Conservation (phyloP, 1,140 invertebrate species). For the Macrosteles quadrilineatus region DNA sequence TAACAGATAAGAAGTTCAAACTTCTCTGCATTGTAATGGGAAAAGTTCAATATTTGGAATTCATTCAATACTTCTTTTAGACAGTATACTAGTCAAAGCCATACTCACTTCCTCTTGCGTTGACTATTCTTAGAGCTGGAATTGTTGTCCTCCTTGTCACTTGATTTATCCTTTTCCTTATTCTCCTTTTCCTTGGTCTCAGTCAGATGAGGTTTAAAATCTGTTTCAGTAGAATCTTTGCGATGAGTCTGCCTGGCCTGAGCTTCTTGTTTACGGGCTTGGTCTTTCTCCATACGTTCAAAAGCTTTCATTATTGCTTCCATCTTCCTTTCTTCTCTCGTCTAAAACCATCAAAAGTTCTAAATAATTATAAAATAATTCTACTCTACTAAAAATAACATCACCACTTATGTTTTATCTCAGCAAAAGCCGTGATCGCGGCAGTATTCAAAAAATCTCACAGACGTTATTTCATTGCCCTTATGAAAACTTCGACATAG, state of each 20-base stretch:
- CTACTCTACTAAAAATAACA: no score
- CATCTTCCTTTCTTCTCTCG: conserved; percentile 93
- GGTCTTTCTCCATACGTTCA: conserved; percentile 76
- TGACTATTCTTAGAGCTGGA: neutral
- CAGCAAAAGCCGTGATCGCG: no score
- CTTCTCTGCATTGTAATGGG: no score
- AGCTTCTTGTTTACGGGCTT: conserved; percentile 74
- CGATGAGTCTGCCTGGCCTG: conserved; percentile 58
- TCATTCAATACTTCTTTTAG: no score
- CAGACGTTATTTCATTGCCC: no score
- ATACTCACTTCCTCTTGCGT: conserved; percentile 30
- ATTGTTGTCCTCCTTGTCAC: conserved; percentile 2
- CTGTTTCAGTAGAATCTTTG: conserved; percentile 51
- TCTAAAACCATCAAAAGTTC: conserved; percentile 54
- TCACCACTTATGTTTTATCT: no score
- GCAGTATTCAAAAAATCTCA: no score
- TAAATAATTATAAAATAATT: no score
- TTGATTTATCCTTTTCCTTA: conserved; percentile 3
- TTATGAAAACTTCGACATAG: no score
- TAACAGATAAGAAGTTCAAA: no score
- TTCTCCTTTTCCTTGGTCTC: conserved; percentile 8
- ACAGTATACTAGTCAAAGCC: no score
- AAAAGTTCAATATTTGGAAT: no score
- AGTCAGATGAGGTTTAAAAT: conserved; percentile 3
- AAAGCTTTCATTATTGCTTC: conserved; percentile 94